These are phyloP conservation scores for Hartigia nigra DNA, from an alignment of 2,888 invertebrate genomes.

Conservation along the genomic window DNA sequence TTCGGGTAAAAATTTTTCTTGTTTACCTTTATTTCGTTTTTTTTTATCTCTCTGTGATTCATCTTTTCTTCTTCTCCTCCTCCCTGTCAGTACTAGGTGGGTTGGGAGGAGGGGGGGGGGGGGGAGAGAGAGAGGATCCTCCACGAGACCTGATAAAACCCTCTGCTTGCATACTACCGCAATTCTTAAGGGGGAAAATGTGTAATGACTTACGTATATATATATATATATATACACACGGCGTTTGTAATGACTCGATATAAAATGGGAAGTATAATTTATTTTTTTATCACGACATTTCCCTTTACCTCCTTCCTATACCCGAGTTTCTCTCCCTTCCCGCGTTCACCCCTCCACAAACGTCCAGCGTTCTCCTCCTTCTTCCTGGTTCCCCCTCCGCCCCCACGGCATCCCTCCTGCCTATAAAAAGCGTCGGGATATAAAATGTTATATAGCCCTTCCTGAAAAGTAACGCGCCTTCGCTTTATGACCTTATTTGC, in stretches of 20 bases:
- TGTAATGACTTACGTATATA: not conserved
- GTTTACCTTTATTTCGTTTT: constrained; percentile 10
- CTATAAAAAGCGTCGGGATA: constrained; percentile 60
- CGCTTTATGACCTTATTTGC: constrained; percentile 63
- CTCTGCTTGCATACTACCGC: constrained; percentile 3
- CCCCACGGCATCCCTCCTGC: not conserved
- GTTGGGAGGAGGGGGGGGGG: not conserved
- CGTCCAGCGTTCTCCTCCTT: not conserved
- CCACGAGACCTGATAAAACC: constrained; percentile 16
- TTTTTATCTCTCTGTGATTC: constrained; percentile 2
- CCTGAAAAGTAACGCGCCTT: constrained; percentile 63
- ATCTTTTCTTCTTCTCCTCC: not conserved
- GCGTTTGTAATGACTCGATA: constrained; percentile 47
- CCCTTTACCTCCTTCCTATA: constrained; percentile 25
- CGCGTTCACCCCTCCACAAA: not conserved
- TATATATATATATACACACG: not conserved
- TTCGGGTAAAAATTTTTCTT: not conserved
- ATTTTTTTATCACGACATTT: constrained; percentile 54
- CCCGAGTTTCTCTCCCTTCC: not conserved
- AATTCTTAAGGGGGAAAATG: not conserved
- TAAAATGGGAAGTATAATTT: constrained; percentile 52
- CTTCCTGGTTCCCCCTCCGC: too few species aligned
- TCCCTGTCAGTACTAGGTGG: not conserved
- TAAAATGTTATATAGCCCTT: constrained; percentile 63
- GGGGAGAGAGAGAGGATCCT: constrained; percentile 34